These are phyloP conservation scores for Tachyglossus aculeatus DNA, from an alignment of 2,797 vertebrate species.

Conservation along the genomic window DNA sequence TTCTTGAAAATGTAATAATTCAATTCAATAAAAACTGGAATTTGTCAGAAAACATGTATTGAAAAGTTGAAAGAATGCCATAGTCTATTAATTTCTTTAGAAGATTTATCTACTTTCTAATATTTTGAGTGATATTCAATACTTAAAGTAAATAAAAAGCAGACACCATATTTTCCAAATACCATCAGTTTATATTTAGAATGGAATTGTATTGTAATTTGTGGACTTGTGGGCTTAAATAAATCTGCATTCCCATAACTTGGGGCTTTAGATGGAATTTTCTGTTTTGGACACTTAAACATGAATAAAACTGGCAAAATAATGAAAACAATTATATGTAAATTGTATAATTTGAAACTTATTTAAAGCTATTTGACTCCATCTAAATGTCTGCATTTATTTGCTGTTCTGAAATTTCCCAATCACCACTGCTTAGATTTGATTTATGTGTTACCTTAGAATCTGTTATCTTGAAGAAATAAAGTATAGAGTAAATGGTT, in stretches of 20 bases:
- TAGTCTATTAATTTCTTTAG: conserved; percentile 15
- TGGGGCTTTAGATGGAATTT: conserved; percentile 4
- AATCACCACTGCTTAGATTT: neutral
- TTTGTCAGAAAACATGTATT: conserved; percentile 3
- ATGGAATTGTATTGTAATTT: conserved; percentile 14
- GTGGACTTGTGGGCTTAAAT: neutral
- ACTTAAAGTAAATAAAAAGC: conserved; percentile 46
- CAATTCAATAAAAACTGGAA: conserved; percentile 16
- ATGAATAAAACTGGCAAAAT: conserved; percentile 27
- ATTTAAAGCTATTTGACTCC: conserved; percentile 20
- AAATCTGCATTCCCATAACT: neutral
- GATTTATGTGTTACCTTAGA: conserved; percentile 18
- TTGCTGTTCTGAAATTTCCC: conserved; percentile 11
- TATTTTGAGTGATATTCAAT: conserved; percentile 23
- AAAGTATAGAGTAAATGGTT: conserved; percentile 19
- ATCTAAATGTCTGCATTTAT: neutral
- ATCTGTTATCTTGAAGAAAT: conserved; percentile 17
- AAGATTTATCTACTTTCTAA: neutral
- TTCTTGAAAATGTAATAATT: conserved; percentile 26
- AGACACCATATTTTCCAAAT: conserved; percentile 21
- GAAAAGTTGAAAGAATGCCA: neutral
- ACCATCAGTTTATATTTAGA: conserved; percentile 12
- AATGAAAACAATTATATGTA: conserved; percentile 49
- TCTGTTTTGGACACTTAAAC: conserved; percentile 25
- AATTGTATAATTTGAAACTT: conserved; percentile 19